Conservation (phyloP, 2,888 invertebrate species). For the Vesta saturnalis region DNA sequence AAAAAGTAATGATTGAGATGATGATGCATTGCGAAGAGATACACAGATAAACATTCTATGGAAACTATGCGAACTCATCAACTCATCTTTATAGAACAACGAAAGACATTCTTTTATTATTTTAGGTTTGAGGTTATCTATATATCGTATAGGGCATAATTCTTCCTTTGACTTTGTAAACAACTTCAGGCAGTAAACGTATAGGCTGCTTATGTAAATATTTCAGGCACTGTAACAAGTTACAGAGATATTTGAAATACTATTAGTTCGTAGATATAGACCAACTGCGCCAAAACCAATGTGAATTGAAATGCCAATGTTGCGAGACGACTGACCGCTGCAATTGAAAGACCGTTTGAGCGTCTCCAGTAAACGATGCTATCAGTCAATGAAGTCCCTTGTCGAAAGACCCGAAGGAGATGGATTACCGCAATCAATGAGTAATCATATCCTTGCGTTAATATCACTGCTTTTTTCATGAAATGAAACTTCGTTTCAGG, state of each 20-base stretch:
- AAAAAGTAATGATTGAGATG: conserved; percentile 40
- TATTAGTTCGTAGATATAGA: conserved; percentile 16
- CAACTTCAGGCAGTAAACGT: background rate
- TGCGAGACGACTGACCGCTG: conserved; percentile 38
- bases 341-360: conserved; percentile 37
- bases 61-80: conserved; percentile 46
- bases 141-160: conserved; percentile 23
- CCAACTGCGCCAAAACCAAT: conserved; percentile 20
- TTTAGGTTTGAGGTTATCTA: conserved; percentile 43
- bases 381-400: conserved; percentile 39
- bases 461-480: conserved; percentile 37
- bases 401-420: conserved; percentile 38
- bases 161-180: background rate
- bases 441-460: conserved; percentile 46
- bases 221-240: background rate
- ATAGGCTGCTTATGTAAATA: background rate
- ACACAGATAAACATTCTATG: conserved; percentile 41
- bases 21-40: conserved; percentile 45
- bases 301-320: conserved; percentile 34
- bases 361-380: conserved; percentile 41
- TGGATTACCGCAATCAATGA: conserved; percentile 43
- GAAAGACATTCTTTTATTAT: conserved; percentile 40
- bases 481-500: conserved; percentile 26
- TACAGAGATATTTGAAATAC: background rate
- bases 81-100: conserved; percentile 37